Conservation (phyloP, 2,113 vertebrate genomes). For the Speoplatyrhinus poulsoni region DNA sequence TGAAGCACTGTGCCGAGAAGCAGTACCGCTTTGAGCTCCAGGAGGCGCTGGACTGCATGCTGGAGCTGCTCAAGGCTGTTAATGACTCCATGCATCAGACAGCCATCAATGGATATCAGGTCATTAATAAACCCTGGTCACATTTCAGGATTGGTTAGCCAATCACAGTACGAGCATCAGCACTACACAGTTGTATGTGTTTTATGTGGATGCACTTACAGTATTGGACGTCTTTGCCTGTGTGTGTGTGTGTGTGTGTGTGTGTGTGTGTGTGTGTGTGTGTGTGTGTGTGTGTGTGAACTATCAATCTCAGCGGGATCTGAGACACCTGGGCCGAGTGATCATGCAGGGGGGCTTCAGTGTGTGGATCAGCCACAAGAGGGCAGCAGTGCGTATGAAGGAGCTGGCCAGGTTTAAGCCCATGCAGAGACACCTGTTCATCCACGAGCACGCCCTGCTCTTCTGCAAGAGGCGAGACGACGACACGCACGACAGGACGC, state of each 20-base stretch:
- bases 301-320: slow-evolving; percentile 81
- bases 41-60: slow-evolving; percentile 89
- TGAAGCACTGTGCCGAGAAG: slow-evolving; percentile 86
- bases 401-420: slow-evolving; percentile 96
- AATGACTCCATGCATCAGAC: slow-evolving; percentile 99
- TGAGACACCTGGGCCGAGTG: slow-evolving; percentile 88
- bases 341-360: slow-evolving; percentile 93
- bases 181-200: neutral
- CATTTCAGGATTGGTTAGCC: neutral
- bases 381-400: slow-evolving; percentile 92
- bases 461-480: slow-evolving; percentile 94
- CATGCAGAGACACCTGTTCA: slow-evolving; percentile 95
- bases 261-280: slow-evolving; percentile 1
- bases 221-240: neutral
- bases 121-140: slow-evolving; percentile 36
- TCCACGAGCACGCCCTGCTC: slow-evolving; percentile 90
- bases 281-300: neutral
- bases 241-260: slow-evolving; percentile 4
- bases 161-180: neutral
- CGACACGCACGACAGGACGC: slow-evolving; percentile 82
- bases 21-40: slow-evolving; percentile 83
- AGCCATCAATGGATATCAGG: slow-evolving; percentile 94
- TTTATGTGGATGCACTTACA: neutral
- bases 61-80: slow-evolving; percentile 93
- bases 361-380: slow-evolving; percentile 91